phyloP scores from a whole-genome alignment of 2,113 vertebrate genomes.

The Atlantisia rogersi region DNA sequence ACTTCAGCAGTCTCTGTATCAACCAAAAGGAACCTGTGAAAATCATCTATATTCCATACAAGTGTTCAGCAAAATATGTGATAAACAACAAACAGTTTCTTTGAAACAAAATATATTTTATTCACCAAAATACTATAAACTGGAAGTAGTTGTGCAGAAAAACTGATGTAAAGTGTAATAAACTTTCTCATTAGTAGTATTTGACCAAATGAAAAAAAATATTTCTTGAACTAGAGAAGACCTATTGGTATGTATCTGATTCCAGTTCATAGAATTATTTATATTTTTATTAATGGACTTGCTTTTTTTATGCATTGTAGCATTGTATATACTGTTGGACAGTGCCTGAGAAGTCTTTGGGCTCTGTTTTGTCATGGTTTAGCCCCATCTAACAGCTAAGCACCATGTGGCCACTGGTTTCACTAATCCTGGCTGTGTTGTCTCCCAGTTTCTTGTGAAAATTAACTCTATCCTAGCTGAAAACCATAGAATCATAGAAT shows the following conservation, averaged over 20 bases:
- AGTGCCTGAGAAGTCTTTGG: not conserved
- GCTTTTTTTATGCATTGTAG: not conserved
- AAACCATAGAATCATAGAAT: no score
- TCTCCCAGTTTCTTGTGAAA: no score
- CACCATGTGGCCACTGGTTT: no score
- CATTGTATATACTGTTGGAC: not conserved
- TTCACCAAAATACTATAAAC: not conserved
- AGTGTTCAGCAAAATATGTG: not conserved
- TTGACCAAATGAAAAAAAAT: not conserved
- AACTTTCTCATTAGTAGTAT: not conserved
- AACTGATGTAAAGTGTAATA: not conserved
- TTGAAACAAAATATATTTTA: not conserved
- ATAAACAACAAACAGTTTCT: not conserved
- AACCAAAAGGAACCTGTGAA: not conserved
- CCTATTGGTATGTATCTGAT: rapidly evolving
- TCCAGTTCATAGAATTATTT: not conserved
- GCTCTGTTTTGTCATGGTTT: not conserved
- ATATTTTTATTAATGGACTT: not conserved
- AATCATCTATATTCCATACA: not conserved
- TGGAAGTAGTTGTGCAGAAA: not conserved
- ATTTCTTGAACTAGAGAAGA: not conserved
- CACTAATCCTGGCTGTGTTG: no score
- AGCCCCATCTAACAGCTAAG: no score
- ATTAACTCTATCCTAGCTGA: no score
- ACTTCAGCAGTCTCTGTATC: not conserved